Evolutionary conservation across 2,113 vertebrate species (phyloP).

Genomic region (Rhinoptilus africanus): DNA sequence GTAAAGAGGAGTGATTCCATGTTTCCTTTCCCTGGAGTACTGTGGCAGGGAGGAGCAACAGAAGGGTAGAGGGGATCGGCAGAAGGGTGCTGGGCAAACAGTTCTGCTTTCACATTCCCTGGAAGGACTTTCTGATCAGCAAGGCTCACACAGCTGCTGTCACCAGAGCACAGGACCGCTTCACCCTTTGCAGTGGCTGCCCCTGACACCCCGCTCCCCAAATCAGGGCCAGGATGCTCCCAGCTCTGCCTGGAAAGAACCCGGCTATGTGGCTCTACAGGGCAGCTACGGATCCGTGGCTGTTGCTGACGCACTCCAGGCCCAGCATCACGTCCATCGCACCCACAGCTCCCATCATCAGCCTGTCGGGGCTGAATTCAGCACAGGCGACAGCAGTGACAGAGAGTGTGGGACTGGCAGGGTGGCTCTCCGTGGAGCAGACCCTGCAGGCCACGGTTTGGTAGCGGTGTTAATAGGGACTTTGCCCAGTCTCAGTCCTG

Average conservation of each 20-base stretch:
- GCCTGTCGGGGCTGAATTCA: neutral
- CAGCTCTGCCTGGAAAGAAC: neutral
- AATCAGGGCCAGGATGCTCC: neutral
- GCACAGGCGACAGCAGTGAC: neutral
- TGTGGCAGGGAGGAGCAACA: neutral
- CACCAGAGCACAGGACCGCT: neutral
- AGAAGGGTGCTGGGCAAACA: neutral
- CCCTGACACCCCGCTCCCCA: neutral
- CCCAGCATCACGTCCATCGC: neutral
- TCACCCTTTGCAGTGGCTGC: neutral
- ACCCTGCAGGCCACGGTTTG: neutral
- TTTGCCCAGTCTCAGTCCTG: neutral
- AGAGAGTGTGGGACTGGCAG: neutral
- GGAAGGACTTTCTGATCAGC: neutral
- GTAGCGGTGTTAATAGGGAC: neutral
- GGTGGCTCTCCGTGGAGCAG: neutral
- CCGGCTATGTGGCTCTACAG: neutral
- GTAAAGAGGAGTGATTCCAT: neutral
- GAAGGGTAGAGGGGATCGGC: neutral
- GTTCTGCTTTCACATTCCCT: neutral
- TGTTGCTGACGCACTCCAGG: neutral
- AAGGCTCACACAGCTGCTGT: neutral
- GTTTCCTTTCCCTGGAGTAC: neutral
- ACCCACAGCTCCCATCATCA: neutral
- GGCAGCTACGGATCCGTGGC: accelerated